Evolutionary conservation across 2,888 invertebrate genomes (phyloP), one percentile per base, ranked within the genome.

Genomic region (Eupithecia inturbata): DNA sequence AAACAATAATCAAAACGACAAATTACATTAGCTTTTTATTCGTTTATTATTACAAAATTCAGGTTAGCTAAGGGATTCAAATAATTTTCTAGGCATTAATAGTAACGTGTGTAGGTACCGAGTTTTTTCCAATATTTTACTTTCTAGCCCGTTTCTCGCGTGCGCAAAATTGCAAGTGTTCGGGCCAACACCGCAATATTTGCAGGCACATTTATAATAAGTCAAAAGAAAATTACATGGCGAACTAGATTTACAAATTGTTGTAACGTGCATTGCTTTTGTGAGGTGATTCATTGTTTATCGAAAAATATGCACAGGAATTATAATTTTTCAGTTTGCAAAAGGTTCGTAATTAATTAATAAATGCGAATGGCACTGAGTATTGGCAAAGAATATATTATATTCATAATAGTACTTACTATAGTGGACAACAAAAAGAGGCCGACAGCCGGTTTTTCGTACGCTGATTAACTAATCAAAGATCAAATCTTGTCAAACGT

Each of bases 141-240:
- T 26, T 53, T 22, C 14, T 45, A 41, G 33, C n/a, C 19, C 19
- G 22, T 62, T 31, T 53, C 62, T 75, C 22, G 75, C 75, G 75
- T 75, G 75, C 39, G 12, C 68, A 49, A 75, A 75, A 75, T 75
- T 70, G 66, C 57, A 70, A 70, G 75, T 72, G 72, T 73, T 70
- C 62, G 28, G 31, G 31, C 63, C 63, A 71, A 66, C 62, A 62
- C 72, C 28, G 70, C 70, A 66, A 68, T 75, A 66, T 70, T 73
- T 39, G 63, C 67, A 49, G 57, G 70, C 9, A 64, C 70, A 72
- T 71, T 68, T 73, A 72, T 67, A 41, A 70, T 70, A 75, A 75
- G 64, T 67, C 70, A 45, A 66, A 62, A 60, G 70, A 66, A 75
- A 75, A 75, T 75, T 75, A 70, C 49, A 75, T 66, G 75, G 75